Base-by-base conservation (phyloP, 2,797 vertebrate genomes). In the Tympanoctomys barrerae region DNA sequence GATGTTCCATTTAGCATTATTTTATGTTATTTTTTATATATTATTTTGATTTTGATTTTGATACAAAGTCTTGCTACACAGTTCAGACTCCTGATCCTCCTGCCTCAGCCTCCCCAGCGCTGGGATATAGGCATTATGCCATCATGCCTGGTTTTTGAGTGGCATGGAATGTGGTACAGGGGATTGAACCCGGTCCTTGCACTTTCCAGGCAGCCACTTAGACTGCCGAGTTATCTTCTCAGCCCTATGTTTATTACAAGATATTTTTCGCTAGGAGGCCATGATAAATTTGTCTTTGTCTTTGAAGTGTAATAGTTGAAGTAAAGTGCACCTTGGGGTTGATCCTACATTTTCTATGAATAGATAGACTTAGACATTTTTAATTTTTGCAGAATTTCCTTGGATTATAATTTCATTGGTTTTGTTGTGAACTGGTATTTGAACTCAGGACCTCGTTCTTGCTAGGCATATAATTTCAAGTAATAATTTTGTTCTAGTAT, bases 241-340 rank as follows among this genome's bases (percentile, higher is more conserved):
- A 21, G 59, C 59, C 21, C 4, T 94, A 49, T 80, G 11, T 90
- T 11, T 88, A 52, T 73, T 77, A n/a, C 10, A 88, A 71, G 16
- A 75, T 80, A 0, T 75, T 79, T 87, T 90, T 90, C 75, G 28
- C 28, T 19, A 42, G 33, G n/a, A 33, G n/a, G 61, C 7, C 16
- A 54, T 90, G 52, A 73, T 31, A 6, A 73, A 87, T 90, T 89
- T 92, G 13, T 83, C 10, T 61, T 94, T 87, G 52, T 79, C 13
- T 95, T 94, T 92, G 31, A 86, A 89, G 64, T 59, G 2, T 77
- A 28, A 77, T 82, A 78, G 42, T 46, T 64, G 42, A 87, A 89
- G 19, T 86, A 86, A 24, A 62, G 28, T 75, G 26, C 26, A 0
- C 36, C 8, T 84, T 70, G 42, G 46, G 42, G 42, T 82, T 92